These are phyloP conservation scores for Pristionchus entomophagus DNA, from an alignment of 2,888 invertebrate genomes.

Conservation along the genomic window DNA sequence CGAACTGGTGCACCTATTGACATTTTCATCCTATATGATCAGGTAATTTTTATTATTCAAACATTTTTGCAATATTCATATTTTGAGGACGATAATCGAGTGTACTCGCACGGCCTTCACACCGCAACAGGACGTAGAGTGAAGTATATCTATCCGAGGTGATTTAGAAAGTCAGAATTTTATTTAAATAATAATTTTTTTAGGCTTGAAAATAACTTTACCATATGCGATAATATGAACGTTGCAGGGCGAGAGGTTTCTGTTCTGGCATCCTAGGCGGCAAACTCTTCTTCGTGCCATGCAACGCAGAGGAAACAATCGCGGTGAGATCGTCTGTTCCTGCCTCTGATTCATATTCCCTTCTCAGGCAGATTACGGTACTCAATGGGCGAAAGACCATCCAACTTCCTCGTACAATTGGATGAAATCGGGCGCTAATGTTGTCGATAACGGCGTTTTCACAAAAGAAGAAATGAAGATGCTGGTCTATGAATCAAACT, in stretches of 20 bases:
- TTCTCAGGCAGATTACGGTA: slow-evolving; percentile 45
- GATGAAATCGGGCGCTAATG: not conserved
- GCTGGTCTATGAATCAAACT: no score
- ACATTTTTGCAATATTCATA: not conserved
- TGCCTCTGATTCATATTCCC: no score
- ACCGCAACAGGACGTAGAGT: not conserved
- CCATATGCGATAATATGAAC: no score
- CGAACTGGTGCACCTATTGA: not conserved
- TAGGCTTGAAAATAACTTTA: no score
- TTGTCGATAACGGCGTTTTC: not conserved
- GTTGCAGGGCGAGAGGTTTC: slow-evolving; percentile 19
- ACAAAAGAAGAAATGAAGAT: not conserved
- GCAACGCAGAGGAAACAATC: not conserved
- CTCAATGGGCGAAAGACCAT: not conserved
- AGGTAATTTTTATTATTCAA: not conserved
- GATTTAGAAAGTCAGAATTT: no score
- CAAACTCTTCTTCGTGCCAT: slow-evolving; percentile 33
- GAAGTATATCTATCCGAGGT: not conserved
- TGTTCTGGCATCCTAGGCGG: slow-evolving; percentile 34
- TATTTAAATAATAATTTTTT: not conserved
- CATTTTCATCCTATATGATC: not conserved
- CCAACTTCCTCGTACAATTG: not conserved
- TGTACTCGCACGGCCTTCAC: not conserved
- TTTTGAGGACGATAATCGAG: not conserved
- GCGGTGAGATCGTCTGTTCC: no score